A percentile compares a stretch with the other conserved stretches of the same genome.
Evolutionary conservation across 1,140 invertebrate species (phyloP).

Genomic region (Helicoverpa armigera): DNA sequence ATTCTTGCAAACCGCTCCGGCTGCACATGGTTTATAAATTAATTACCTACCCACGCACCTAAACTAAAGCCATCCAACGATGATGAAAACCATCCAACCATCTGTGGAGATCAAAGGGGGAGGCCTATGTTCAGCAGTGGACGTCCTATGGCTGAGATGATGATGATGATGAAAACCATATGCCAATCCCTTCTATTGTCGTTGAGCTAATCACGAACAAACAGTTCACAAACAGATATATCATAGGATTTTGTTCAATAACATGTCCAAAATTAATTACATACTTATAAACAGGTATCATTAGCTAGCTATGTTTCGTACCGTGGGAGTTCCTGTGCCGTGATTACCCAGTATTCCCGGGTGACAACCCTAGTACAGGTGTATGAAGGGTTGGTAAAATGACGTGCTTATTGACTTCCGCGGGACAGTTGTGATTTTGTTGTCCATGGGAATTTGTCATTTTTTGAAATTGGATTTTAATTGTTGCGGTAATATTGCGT

Average conservation of each 20-base stretch:
- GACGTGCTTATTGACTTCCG: conserved; percentile 20
- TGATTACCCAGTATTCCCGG: conserved; percentile 44
- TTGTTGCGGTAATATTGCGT: not conserved
- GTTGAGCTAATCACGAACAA: too few species aligned
- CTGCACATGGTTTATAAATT: too few species aligned
- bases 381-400: conserved; percentile 17
- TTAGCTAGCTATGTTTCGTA: not conserved
- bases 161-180: too few species aligned
- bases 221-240: not conserved
- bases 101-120: too few species aligned
- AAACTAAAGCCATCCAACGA: too few species aligned
- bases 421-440: conserved; percentile 1
- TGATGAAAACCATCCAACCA: too few species aligned
- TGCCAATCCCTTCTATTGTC: too few species aligned
- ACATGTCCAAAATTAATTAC: too few species aligned
- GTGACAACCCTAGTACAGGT: conserved; percentile 50
- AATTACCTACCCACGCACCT: too few species aligned
- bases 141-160: too few species aligned
- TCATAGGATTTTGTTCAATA: not conserved
- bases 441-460: conserved; percentile 6
- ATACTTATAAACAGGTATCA: not conserved
- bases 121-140: too few species aligned
- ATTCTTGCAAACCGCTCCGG: too few species aligned
- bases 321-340: not conserved
- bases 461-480: conserved; percentile 20